phyloP scores from a whole-genome alignment of 2,113 vertebrate species.

The Chloropsis hardwickii region DNA sequence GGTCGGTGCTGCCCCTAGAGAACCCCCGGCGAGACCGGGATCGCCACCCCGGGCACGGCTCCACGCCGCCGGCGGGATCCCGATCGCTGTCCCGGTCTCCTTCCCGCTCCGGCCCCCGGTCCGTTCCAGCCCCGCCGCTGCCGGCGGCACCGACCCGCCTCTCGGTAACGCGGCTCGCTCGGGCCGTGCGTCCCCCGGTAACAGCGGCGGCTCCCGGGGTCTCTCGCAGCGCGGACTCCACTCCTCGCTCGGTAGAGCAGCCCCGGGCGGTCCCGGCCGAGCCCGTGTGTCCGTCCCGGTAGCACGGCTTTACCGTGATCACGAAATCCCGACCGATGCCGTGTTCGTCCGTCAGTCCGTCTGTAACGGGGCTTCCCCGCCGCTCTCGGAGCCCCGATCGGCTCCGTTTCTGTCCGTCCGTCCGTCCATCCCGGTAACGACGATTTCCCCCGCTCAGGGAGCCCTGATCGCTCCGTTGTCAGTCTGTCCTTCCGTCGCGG shows the following conservation, averaged over 20 bases:
- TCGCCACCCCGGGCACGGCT: no score
- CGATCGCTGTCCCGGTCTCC: no score
- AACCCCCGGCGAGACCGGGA: neutral
- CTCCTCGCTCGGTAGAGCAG: neutral
- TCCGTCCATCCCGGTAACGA: neutral
- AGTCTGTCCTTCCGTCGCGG: neutral
- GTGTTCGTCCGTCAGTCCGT: neutral
- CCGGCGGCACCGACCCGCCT: no score
- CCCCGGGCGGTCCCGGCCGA: neutral
- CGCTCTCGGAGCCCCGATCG: neutral
- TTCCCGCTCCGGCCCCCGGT: neutral
- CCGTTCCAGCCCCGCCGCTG: neutral
- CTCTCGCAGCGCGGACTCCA: neutral
- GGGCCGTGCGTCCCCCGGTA: accelerated
- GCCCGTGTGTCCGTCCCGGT: neutral
- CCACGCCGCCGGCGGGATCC: no score
- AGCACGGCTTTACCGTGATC: neutral
- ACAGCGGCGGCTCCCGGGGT: no score
- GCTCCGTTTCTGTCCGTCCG: neutral
- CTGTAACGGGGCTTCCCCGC: neutral
- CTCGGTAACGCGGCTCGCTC: neutral
- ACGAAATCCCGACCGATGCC: neutral
- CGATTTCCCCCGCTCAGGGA: neutral
- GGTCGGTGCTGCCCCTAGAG: neutral
- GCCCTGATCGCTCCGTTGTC: neutral